Evolutionary conservation across 2,113 vertebrate species (phyloP).

Genomic region (Anseranas semipalmata): DNA sequence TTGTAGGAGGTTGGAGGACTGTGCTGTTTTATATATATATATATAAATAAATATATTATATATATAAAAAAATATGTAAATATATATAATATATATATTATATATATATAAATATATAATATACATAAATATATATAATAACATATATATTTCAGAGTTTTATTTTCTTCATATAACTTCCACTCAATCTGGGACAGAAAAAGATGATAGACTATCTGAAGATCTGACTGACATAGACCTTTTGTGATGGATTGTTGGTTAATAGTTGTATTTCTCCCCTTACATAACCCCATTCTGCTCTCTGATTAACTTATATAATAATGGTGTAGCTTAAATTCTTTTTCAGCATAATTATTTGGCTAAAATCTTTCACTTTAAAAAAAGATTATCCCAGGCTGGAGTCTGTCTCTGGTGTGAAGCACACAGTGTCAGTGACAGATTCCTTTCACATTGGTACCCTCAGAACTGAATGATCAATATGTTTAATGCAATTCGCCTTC

Average conservation of each 20-base stretch:
- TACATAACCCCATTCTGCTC: background rate
- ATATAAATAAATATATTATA: no score
- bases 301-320: background rate
- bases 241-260: background rate
- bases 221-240: conserved; percentile 78
- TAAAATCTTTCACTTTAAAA: background rate
- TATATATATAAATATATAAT: no score
- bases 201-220: conserved; percentile 77
- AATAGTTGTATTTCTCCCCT: background rate
- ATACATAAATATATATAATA: no score
- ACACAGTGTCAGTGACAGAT: background rate
- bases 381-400: background rate
- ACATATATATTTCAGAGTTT: no score
- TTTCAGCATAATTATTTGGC: background rate
- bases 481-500: background rate
- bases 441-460: background rate
- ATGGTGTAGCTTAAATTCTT: background rate
- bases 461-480: background rate
- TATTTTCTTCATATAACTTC: background rate
- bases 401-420: background rate
- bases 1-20: background rate
- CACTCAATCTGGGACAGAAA: conserved; percentile 74
- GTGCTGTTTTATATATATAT: background rate
- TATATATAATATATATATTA: no score
- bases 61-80: no score